Evolutionary conservation across 2,888 invertebrate genomes (phyloP), one percentile per base, ranked within the genome.

Genomic region (Linnaemya tessellans): DNA sequence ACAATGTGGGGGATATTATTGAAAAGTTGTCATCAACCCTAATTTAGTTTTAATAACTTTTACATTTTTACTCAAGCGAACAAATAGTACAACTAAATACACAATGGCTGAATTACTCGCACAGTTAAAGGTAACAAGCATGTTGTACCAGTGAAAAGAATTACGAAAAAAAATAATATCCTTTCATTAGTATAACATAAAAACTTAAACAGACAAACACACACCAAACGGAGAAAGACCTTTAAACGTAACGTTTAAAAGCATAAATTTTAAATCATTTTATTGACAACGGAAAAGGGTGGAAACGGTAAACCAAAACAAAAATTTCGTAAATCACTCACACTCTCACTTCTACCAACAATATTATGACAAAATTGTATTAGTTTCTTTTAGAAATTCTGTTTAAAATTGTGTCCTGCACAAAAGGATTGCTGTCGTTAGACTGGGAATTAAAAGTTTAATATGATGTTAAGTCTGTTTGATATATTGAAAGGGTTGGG

Each of bases 11-110:
- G 62, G 49, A 22, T 68, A 70, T 70, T 82, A 82, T 85, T 82
- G 71, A 83, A 84, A 84, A 78, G 51, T 78, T 84, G 80, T 77
- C 75, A 80, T 87, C 87, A 90, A 91, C 90, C 90, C 91, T 91
- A 91, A 91, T 91, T 90, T 90, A 89, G 88, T 90, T 91, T 91
- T 91, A 91, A 91, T 91, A 91, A 91, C 91, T 91, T 90, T 89
- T 51, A 82, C 38, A 74, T 22, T 71, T 75, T 68, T 62, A 73
- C 20, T 49, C 79, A 85, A 71, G 58, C 41, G 62, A 38, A 15
- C 41, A 64, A 60, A 18, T n/a, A 10, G 5, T 11, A 15, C 3
- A n/a, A 38, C 74, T n/a, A 30, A 30, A 2, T n/a, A 65, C 18
- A 71, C 65, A 58, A 49, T 75, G 46, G 58, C n/a, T 56, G 8